phyloP scores from a whole-genome alignment of 1,140 invertebrate species.

The Tetraneura akinire region DNA sequence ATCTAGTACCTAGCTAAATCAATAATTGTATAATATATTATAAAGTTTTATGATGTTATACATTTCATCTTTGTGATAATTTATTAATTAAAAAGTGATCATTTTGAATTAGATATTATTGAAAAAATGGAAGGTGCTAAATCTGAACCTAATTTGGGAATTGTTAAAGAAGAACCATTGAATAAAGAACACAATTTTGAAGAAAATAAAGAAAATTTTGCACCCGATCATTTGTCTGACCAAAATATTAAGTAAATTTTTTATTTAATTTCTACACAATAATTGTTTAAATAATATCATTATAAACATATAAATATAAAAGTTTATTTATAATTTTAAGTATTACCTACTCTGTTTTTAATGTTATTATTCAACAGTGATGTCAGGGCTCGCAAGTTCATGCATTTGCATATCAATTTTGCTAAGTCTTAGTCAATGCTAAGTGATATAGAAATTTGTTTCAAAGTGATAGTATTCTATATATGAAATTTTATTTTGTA shows the following conservation, averaged over 20 bases:
- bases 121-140: constrained; percentile 45
- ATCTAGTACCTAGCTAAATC: background rate
- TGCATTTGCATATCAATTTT: no score
- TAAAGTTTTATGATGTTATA: background rate
- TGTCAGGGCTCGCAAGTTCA: no score
- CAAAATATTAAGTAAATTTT: constrained; percentile 31
- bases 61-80: no score
- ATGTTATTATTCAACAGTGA: no score
- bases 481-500: no score
- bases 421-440: no score
- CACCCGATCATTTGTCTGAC: constrained; percentile 25
- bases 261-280: background rate
- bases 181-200: background rate
- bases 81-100: background rate
- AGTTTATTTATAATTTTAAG: no score
- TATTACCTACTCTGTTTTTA: no score
- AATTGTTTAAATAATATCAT: no score
- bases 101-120: constrained; percentile 22
- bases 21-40: background rate
- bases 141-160: constrained; percentile 35
- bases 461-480: no score
- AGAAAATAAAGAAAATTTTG: constrained; percentile 42
- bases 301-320: no score
- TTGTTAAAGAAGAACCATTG: background rate
- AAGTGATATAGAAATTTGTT: no score